Conservation (phyloP, 2,888 invertebrate genomes). For the Lacanobia wlatinum region DNA sequence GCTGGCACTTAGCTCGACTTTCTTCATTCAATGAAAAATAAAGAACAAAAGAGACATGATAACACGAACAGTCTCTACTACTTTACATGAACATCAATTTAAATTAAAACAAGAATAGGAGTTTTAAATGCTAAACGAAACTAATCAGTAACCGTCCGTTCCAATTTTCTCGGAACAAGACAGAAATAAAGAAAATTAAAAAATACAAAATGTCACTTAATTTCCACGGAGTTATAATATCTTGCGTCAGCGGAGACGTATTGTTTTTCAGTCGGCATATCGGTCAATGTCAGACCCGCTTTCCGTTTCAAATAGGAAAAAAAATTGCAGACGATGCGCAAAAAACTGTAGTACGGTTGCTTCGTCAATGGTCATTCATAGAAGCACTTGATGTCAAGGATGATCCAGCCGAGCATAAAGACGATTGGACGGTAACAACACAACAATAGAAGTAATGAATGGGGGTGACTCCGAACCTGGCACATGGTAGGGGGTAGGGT, state of each 20-base stretch:
- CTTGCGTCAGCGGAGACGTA: slow-evolving; percentile 68
- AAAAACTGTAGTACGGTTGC: slow-evolving; percentile 60
- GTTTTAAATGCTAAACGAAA: slow-evolving; percentile 49
- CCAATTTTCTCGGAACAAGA: slow-evolving; percentile 50
- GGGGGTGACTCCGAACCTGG: slow-evolving; percentile 92
- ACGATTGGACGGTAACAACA: slow-evolving; percentile 37
- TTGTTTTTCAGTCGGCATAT: slow-evolving; percentile 84
- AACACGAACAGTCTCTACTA: neutral
- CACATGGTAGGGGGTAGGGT: slow-evolving; percentile 95
- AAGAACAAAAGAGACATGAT: slow-evolving; percentile 2
- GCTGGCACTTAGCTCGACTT: slow-evolving; percentile 8
- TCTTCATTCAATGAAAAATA: slow-evolving; percentile 3
- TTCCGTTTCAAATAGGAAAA: slow-evolving; percentile 79
- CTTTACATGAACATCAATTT: slow-evolving; percentile 23
- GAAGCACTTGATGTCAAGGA: slow-evolving; percentile 58
- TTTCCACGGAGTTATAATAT: slow-evolving; percentile 61
- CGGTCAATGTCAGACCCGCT: slow-evolving; percentile 86
- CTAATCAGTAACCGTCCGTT: slow-evolving; percentile 46
- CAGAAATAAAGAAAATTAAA: slow-evolving; percentile 54
- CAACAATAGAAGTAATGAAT: slow-evolving; percentile 56
- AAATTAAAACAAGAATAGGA: slow-evolving; percentile 41
- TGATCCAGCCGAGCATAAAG: slow-evolving; percentile 56
- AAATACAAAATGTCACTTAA: slow-evolving; percentile 61
- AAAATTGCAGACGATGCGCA: slow-evolving; percentile 66
- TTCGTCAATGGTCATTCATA: slow-evolving; percentile 68